Evolutionary conservation across 2,888 invertebrate species (phyloP).

Genomic region (Petrolisthes cinctipes): DNA sequence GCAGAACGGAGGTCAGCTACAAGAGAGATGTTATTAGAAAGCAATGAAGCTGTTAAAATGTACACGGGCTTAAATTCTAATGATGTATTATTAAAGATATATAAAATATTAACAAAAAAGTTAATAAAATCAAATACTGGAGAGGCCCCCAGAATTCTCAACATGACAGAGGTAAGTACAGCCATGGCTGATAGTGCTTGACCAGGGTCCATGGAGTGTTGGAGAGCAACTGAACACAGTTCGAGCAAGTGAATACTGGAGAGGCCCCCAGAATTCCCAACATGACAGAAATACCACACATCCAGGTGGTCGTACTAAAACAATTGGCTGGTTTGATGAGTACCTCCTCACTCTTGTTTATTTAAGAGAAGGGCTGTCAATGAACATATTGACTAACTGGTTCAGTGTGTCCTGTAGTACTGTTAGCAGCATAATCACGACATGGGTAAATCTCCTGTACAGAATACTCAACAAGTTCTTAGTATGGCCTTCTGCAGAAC

Average conservation of each 20-base stretch:
- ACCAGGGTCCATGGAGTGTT: too few species aligned
- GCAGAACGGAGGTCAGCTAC: not conserved
- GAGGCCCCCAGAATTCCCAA: not conserved
- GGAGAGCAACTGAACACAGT: too few species aligned
- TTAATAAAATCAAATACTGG: slow-evolving; percentile 2
- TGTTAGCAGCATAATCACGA: not conserved
- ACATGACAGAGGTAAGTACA: too few species aligned
- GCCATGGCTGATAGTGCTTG: too few species aligned
- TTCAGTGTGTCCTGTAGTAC: not conserved
- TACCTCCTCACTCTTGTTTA: slow-evolving; percentile 8
- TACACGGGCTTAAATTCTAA: not conserved
- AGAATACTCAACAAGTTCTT: not conserved
- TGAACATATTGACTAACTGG: not conserved
- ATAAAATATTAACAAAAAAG: slow-evolving; percentile 2
- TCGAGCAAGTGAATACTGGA: too few species aligned
- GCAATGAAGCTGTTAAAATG: not conserved
- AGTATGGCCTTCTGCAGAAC: slow-evolving; percentile 7
- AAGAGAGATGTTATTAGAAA: not conserved
- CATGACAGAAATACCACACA: not conserved
- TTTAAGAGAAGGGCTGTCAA: not conserved
- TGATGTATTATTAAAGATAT: not conserved
- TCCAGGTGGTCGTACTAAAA: not conserved
- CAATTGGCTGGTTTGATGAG: not conserved
- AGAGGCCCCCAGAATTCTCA: not conserved
- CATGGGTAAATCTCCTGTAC: slow-evolving; percentile 14